phyloP scores from a whole-genome alignment of 2,888 invertebrate species.

The Brachynemurus nebulosus region DNA sequence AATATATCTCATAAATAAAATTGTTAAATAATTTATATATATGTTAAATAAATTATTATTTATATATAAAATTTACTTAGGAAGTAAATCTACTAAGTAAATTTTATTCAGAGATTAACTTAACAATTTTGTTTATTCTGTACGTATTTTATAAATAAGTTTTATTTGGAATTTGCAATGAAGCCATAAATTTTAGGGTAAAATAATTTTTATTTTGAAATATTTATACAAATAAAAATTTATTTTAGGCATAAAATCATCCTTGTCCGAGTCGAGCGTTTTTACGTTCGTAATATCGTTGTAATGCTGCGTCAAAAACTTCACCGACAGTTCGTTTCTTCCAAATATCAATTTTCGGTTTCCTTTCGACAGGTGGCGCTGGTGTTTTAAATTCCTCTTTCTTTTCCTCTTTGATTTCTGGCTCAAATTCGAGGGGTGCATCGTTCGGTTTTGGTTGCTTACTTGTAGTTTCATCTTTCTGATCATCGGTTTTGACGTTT shows the following conservation, averaged over 20 bases:
- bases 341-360: slow-evolving; percentile 59
- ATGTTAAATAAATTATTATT: no score
- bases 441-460: slow-evolving; percentile 16
- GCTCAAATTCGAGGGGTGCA: slow-evolving; percentile 13
- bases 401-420: slow-evolving; percentile 13
- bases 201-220: no score
- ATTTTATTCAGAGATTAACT: no score
- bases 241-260: neutral
- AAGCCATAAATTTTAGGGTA: no score
- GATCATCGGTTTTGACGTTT: slow-evolving; percentile 15
- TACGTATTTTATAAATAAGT: no score
- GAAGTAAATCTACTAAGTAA: no score
- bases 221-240: neutral
- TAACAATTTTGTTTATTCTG: no score
- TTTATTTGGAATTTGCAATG: no score
- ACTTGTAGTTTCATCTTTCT: slow-evolving; percentile 19
- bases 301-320: slow-evolving; percentile 58
- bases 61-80: no score
- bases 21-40: no score
- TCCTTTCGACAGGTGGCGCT: slow-evolving; percentile 19
- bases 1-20: no score
- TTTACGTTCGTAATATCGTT: slow-evolving; percentile 63
- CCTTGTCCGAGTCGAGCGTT: slow-evolving; percentile 23
- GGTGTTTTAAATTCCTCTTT: slow-evolving; percentile 9
- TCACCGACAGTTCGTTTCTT: slow-evolving; percentile 71